A percentile compares a stretch with the other conserved stretches of the same genome.
Evolutionary conservation across 30 jellyfish, hydroid and myxozoan species (phyloP).

Genomic region (Sanderia malayensis): DNA sequence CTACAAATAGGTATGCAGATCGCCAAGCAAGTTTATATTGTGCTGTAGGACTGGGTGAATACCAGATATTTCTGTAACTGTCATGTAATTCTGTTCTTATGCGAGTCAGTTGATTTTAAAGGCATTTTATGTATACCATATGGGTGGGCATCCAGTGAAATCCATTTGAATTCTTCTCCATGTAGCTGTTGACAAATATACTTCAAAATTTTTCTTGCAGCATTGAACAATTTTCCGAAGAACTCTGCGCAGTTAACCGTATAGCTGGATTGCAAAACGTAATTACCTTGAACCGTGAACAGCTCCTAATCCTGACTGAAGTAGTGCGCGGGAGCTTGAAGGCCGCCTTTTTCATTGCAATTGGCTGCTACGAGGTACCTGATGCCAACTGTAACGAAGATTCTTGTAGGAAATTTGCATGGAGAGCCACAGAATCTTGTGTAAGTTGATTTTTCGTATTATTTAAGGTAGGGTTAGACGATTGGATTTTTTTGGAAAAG

Average conservation of each 20-base stretch:
- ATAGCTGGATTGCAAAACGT: slow-evolving; percentile 51
- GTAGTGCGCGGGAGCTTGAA: slow-evolving; percentile 42
- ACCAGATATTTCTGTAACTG: background rate
- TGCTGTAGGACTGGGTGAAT: background rate
- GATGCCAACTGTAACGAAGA: slow-evolving; percentile 51
- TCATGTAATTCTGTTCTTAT: background rate
- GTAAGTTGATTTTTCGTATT: no score
- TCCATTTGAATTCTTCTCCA: background rate
- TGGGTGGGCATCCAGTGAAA: background rate
- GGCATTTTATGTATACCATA: background rate
- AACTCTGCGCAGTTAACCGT: slow-evolving; percentile 30
- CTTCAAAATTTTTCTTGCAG: slow-evolving; percentile 1
- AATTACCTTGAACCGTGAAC: slow-evolving; percentile 34
- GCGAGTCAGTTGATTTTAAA: background rate
- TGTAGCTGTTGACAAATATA: background rate
- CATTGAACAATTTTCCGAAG: slow-evolving; percentile 35
- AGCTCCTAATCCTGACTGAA: slow-evolving; percentile 24
- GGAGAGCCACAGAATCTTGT: slow-evolving; percentile 78
- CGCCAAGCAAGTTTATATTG: no score
- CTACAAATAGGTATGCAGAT: background rate
- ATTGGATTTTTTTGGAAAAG: no score
- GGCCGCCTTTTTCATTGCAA: slow-evolving; percentile 67
- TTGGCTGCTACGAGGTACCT: slow-evolving; percentile 59
- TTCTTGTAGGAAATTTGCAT: slow-evolving; percentile 67
- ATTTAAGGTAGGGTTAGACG: no score